phyloP scores from a whole-genome alignment of 2,888 invertebrate genomes.

The Agrotis puta region DNA sequence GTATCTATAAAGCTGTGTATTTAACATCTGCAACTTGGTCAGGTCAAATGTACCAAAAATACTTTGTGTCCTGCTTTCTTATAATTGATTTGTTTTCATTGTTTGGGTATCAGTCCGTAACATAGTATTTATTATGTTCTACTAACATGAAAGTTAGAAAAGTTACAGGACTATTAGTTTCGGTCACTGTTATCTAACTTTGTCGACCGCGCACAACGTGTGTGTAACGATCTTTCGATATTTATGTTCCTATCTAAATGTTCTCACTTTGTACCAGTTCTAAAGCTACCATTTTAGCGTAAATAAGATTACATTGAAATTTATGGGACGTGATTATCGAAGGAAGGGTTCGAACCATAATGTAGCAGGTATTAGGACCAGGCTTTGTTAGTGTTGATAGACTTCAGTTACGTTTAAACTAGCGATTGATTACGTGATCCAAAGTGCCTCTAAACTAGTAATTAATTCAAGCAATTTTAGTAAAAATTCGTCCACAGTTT shows the following conservation, averaged over 20 bases:
- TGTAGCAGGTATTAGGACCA: constrained; percentile 26
- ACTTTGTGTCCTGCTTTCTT: background rate
- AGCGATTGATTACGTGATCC: constrained; percentile 23
- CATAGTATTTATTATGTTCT: constrained; percentile 20
- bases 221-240: constrained; percentile 33
- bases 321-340: constrained; percentile 46
- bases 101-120: constrained; percentile 3
- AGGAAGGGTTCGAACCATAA: constrained; percentile 21
- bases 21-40: background rate
- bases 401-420: constrained; percentile 14
- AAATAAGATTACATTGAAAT: constrained; percentile 46
- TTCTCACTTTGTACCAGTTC: constrained; percentile 34
- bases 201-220: constrained; percentile 12
- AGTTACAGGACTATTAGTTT: constrained; percentile 25
- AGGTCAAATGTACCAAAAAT: constrained; percentile 19
- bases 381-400: constrained; percentile 21
- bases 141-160: constrained; percentile 24
- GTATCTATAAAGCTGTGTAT: background rate
- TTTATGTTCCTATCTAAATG: constrained; percentile 49
- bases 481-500: background rate
- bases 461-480: constrained; percentile 8
- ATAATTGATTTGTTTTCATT: constrained; percentile 21
- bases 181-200: constrained; percentile 34
- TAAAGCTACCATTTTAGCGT: constrained; percentile 41
- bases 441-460: background rate